These are phyloP conservation scores for Pseudococcus viburni DNA, from an alignment of 2,888 invertebrate genomes.

Conservation along the genomic window DNA sequence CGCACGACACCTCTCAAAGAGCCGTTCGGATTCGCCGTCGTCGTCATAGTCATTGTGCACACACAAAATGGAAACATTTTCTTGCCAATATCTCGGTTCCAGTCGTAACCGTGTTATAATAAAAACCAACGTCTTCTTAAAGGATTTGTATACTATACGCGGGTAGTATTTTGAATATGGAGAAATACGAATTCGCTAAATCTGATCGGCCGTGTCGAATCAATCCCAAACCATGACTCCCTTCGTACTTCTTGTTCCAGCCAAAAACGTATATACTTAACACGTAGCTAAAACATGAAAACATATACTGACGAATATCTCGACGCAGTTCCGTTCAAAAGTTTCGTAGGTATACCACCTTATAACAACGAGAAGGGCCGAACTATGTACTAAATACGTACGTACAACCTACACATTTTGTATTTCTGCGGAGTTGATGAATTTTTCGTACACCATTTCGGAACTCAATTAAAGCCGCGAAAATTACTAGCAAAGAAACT, in stretches of 20 bases:
- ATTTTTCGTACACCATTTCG: neutral
- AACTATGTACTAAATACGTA: neutral
- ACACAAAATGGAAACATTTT: constrained; percentile 1
- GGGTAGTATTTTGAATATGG: neutral
- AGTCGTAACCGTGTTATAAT: neutral
- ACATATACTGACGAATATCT: neutral
- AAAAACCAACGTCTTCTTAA: constrained; percentile 32
- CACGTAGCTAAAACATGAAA: neutral
- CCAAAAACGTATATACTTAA: neutral
- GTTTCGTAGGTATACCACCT: neutral
- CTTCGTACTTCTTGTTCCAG: neutral
- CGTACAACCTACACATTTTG: neutral
- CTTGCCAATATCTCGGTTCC: neutral
- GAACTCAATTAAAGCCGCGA: neutral
- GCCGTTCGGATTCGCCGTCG: neutral
- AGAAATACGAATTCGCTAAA: constrained; percentile 16
- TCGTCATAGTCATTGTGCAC: neutral
- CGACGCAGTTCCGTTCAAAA: neutral
- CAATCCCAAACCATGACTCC: neutral
- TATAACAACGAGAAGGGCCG: no score
- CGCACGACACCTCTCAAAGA: constrained; percentile 16
- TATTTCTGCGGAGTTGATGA: constrained; percentile 3
- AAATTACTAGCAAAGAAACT: neutral
- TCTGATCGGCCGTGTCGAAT: constrained; percentile 18
- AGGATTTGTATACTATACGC: neutral